Conservation (phyloP, 2,113 vertebrate species). For the Steatornis caripensis region DNA sequence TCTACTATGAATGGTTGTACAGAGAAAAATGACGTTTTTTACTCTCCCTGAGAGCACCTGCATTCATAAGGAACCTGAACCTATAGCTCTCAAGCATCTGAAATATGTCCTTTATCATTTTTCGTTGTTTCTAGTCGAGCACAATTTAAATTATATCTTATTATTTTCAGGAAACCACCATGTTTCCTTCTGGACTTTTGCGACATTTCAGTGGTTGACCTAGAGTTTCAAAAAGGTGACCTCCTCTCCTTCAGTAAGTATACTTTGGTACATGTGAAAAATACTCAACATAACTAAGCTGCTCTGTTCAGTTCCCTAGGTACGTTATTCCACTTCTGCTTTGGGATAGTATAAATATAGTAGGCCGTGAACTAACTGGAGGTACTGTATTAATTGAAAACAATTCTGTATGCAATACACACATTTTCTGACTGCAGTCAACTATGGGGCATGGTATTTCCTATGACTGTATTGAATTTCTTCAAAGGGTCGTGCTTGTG, state of each 20-base stretch:
- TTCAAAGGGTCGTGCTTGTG: neutral
- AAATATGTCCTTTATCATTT: neutral
- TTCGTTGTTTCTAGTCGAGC: neutral
- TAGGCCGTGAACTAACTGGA: neutral
- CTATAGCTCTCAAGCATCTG: neutral
- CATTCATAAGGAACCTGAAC: neutral
- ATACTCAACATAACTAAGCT: neutral
- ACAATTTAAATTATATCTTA: neutral
- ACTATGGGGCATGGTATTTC: conserved; percentile 25
- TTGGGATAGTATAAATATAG: neutral
- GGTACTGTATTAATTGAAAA: neutral
- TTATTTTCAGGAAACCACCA: neutral
- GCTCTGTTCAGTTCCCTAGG: neutral
- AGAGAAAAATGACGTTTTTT: neutral
- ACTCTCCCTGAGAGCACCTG: neutral
- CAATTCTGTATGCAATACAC: neutral
- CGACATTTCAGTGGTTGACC: neutral
- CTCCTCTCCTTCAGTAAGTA: neutral
- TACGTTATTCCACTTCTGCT: neutral
- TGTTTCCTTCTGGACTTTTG: neutral
- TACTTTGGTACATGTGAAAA: neutral
- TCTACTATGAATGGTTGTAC: neutral
- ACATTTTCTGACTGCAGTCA: neutral
- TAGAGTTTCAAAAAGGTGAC: neutral
- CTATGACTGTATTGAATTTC: conserved; percentile 25